Evolutionary conservation across 53 echinoderm and acorn worm genomes (phyloP), one percentile per base, ranked within the genome.

Genomic region (Apostichopus leukothele): DNA sequence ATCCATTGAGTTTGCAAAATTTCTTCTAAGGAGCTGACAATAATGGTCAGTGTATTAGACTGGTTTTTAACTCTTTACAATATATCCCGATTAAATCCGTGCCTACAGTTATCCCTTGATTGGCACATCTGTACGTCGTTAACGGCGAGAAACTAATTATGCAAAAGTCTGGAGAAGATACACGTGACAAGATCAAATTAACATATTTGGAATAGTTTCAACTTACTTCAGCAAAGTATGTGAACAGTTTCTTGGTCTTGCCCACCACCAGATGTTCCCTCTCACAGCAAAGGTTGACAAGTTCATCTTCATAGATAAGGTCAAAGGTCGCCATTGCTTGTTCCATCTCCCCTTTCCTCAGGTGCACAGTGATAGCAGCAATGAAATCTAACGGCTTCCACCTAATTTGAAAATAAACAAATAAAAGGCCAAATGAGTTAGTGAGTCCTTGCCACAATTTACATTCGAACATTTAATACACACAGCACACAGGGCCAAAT

Each of bases 271-370:
- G 50, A 19, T 86, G 39, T 53, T 71, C 73, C 52, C 74, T 50
- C 19, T 50, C 73, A 54, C 86, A 51, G 50, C 86, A 86, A 51
- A 86, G 86, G 14, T 50, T 71, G 11, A 86, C 86, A 14, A 86
- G 86, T 86, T 86, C 86, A 86, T 86, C 86, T 39, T 86, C 86
- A 86, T 86, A 86, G 19, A 86, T 73, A 8, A 86, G 74, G 74
- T 86, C 74, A 71, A 86, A 86, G 86, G 74, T 74, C 18, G 86
- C 86, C 73, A 74, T 26, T 5, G 86, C 86, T 86, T 86, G 86
- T 13, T 86, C 86, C 51, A 86, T 51, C 14, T 86, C 86, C 20
- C 86, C 86, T 7, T 86, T 71, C 22, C 27, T 5, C 13, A 86
- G 74, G 73, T 86, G 52, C 8, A 86, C 71, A 8, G 66, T 86